Evolutionary conservation across 2,113 vertebrate genomes (phyloP).

Genomic region (Psettodes erumei): DNA sequence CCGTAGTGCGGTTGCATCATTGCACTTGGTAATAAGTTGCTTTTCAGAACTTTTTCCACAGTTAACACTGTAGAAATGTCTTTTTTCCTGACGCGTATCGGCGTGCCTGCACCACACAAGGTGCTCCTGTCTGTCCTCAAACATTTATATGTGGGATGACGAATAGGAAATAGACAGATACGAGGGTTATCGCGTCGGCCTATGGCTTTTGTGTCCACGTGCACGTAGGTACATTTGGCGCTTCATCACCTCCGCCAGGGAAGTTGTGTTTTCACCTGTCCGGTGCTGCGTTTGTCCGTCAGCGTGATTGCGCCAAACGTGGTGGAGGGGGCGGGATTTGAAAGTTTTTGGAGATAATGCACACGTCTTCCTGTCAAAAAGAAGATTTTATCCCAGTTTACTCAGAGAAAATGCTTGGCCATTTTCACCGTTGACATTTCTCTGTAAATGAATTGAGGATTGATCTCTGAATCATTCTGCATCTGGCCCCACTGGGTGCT

Average conservation of each 20-base stretch:
- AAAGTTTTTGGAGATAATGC: no score
- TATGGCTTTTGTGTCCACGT: neutral
- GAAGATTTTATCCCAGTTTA: no score
- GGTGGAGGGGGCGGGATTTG: no score
- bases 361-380: no score
- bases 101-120: neutral
- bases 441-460: slow-evolving; percentile 17
- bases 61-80: neutral
- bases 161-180: slow-evolving; percentile 2
- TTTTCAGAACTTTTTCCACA: neutral
- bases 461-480: slow-evolving; percentile 1
- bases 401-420: slow-evolving; percentile 18
- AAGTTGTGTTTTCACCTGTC: no score
- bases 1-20: slow-evolving; percentile 2
- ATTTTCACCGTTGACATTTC: slow-evolving; percentile 5
- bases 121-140: neutral
- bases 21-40: slow-evolving; percentile 17
- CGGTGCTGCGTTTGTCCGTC: no score
- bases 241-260: no score
- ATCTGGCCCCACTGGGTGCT: neutral
- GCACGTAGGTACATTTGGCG: no score
- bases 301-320: no score
- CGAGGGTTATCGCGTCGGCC: slow-evolving; percentile 2
- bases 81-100: neutral
- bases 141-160: slow-evolving; percentile 24